Conservation (phyloP, 2,888 invertebrate genomes). For the Apantesis nais region DNA sequence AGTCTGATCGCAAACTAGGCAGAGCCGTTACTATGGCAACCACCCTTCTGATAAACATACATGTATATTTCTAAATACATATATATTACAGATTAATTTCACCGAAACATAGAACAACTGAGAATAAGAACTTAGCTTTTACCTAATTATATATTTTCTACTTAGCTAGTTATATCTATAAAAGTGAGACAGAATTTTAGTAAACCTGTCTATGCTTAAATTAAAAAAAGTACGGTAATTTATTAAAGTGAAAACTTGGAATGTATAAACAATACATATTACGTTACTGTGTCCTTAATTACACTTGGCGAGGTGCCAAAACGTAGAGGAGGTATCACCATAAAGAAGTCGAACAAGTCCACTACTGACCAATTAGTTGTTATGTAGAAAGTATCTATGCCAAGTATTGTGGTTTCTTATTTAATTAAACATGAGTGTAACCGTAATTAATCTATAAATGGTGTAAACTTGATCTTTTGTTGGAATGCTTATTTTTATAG, state of each 20-base stretch:
- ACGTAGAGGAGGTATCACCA: conserved; percentile 11
- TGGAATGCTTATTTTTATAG: too few relatives aligned
- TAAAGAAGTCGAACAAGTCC: conserved; percentile 12
- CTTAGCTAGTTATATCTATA: too few relatives aligned
- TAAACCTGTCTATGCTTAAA: not conserved
- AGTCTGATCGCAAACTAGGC: too few relatives aligned
- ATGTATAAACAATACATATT: conserved; percentile 8
- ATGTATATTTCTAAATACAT: too few relatives aligned
- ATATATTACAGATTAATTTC: too few relatives aligned
- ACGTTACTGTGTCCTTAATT: conserved; percentile 17
- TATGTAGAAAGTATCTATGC: not conserved
- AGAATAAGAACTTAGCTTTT: too few relatives aligned
- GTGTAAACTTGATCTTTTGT: too few relatives aligned
- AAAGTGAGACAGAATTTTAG: too few relatives aligned
- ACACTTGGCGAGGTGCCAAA: conserved; percentile 7
- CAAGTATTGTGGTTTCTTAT: not conserved
- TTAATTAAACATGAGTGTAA: not conserved
- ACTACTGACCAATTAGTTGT: conserved; percentile 2
- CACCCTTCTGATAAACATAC: too few relatives aligned
- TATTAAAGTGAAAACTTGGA: not conserved
- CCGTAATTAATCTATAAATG: not conserved
- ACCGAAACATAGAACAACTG: too few relatives aligned
- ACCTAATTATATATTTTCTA: too few relatives aligned
- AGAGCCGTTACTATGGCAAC: too few relatives aligned
- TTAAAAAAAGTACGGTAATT: not conserved